Base-by-base conservation (phyloP, 2,797 vertebrate species). In the Carduelis carduelis region DNA sequence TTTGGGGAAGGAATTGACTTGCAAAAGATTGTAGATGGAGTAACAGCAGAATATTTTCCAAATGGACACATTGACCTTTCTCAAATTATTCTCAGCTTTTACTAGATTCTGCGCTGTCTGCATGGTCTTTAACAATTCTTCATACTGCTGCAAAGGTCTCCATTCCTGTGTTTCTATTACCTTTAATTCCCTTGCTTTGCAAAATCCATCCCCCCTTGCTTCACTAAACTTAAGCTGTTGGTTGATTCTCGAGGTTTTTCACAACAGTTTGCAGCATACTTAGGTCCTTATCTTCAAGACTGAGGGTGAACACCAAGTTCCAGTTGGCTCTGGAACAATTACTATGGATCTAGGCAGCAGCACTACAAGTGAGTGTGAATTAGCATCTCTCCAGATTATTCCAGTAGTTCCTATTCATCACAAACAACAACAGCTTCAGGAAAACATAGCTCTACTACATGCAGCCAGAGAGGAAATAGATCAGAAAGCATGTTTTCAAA, bases 291-390 rank as follows among this genome's bases (percentile, higher is more conserved):
- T 47, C 59, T 86, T 86, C 57, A 76, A 78, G 78, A 61, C 8
- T 13, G 44, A 70, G 32, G 8, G 21, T 34, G 69, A 80, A 21
- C 43, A 50, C 27, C 30, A 61, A 41, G 37, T 26, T 79, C 35
- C 53, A 68, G 49, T 46, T 53, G 76, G 49, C 39, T 64, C 83
- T 87, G 32, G 47, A 92, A 93, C 90, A 97, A 93, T 55, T 76
- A 37, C 39, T 49, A 19, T 11, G 83, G 95, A 90, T 95, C 92
- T 66, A 91, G 78, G 92, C 86, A 93, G 95, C 90, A 93, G 83
- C 59, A 70, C 80, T 76, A 74, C 63, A 59, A 79, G 28, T 63
- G 46, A 86, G 87, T 88, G 49, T 56, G 92, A 96, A 95, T 96
- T 93, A 93, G 63, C 83, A 87, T 70, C 80, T 11, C 70, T 87